These are phyloP conservation scores for Acheta domesticus DNA, from an alignment of 2,888 invertebrate genomes.

Conservation along the genomic window DNA sequence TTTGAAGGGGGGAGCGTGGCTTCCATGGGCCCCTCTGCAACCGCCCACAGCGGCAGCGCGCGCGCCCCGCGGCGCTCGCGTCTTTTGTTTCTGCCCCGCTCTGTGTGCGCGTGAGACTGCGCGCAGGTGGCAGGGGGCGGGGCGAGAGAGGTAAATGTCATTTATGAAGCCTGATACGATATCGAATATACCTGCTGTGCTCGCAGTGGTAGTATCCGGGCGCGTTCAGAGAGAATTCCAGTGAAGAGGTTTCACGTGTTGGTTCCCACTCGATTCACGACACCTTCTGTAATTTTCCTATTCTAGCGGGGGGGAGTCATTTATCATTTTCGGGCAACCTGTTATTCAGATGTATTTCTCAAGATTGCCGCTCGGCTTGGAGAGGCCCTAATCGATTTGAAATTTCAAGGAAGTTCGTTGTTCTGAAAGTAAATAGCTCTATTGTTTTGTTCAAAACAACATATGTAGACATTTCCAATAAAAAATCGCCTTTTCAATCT, in stretches of 20 bases:
- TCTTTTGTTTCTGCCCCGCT: not conserved
- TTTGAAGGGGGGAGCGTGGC: no score
- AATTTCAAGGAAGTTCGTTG: no score
- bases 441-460: no score
- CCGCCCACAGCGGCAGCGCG: no score
- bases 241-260: not conserved
- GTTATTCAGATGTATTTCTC: not conserved
- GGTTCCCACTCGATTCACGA: not conserved
- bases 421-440: no score
- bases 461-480: no score
- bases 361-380: not conserved
- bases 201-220: no score
- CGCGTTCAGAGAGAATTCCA: not conserved
- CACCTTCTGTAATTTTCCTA: not conserved
- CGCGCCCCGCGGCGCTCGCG: not conserved
- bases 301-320: not conserved
- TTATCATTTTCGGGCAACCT: not conserved
- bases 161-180: constrained; percentile 8
- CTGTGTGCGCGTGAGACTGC: not conserved
- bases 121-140: not conserved
- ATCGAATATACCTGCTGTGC: not conserved
- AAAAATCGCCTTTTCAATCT: no score
- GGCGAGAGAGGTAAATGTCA: not conserved
- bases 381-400: no score
- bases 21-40: no score